These are phyloP conservation scores for Zosterops japonicus DNA, from an alignment of 2,113 vertebrate genomes.

Conservation along the genomic window DNA sequence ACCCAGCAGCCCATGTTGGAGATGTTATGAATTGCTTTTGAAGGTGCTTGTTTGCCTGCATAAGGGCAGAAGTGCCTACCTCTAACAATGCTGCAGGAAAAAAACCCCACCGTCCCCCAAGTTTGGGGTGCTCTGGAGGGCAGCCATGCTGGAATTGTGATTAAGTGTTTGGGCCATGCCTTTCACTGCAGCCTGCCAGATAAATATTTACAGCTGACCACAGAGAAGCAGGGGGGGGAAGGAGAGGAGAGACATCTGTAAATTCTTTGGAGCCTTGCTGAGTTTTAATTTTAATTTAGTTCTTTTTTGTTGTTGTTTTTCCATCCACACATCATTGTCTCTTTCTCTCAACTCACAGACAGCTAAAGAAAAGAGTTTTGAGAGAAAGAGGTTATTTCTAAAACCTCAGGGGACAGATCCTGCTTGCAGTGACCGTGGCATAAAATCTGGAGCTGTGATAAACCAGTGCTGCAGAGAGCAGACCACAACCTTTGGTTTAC, in stretches of 20 bases:
- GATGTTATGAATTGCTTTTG: not conserved
- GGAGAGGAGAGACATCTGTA: constrained; percentile 57
- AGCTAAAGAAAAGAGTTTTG: not conserved
- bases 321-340: not conserved
- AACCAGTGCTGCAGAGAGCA: not conserved
- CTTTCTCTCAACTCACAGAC: not conserved
- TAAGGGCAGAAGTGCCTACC: not conserved
- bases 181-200: constrained; percentile 61
- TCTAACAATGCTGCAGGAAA: not conserved
- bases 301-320: constrained; percentile 6
- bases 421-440: not conserved
- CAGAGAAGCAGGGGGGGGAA: not conserved
- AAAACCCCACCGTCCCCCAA: not conserved
- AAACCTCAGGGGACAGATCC: not conserved
- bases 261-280: constrained; percentile 56
- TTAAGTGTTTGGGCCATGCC: constrained; percentile 62
- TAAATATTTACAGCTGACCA: constrained; percentile 73
- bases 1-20: not conserved
- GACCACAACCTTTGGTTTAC: constrained; percentile 32
- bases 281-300: constrained; percentile 38
- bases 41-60: not conserved
- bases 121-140: constrained; percentile 46
- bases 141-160: constrained; percentile 52
- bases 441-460: constrained; percentile 8
- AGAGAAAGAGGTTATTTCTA: not conserved